Evolutionary conservation across 2,888 invertebrate genomes (phyloP).

Genomic region (Drosophila melanosoma): DNA sequence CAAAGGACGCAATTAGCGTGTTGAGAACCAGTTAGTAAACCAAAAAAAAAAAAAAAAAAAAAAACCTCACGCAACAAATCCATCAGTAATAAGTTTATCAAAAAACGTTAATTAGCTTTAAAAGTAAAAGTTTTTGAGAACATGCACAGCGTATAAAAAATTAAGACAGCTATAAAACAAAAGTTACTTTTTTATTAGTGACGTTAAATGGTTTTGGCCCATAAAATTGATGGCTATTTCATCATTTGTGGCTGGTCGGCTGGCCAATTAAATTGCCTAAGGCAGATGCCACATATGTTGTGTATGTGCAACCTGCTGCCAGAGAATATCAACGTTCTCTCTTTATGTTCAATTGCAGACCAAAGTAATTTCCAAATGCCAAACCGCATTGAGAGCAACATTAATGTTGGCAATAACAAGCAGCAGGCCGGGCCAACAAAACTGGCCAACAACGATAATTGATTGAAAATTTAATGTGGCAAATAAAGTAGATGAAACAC

Average conservation of each 20-base stretch:
- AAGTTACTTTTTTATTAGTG: neutral
- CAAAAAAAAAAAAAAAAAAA: neutral
- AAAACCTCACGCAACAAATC: neutral
- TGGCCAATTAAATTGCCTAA: neutral
- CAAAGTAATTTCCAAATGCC: constrained; percentile 35
- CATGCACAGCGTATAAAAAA: neutral
- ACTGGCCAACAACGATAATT: constrained; percentile 58
- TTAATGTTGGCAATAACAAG: constrained; percentile 1
- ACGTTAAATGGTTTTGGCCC: neutral
- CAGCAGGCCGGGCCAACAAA: constrained; percentile 21
- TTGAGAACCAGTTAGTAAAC: neutral
- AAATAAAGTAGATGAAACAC: constrained; percentile 4
- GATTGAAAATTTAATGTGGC: constrained; percentile 52
- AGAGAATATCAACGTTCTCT: constrained; percentile 6
- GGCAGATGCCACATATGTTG: constrained; percentile 31
- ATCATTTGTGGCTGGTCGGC: neutral
- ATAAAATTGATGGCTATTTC: no score
- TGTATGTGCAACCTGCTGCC: constrained; percentile 18
- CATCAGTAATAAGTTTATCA: neutral
- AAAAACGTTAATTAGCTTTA: neutral
- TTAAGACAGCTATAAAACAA: neutral
- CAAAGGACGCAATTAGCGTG: constrained; percentile 21
- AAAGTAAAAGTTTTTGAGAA: neutral
- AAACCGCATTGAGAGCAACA: constrained; percentile 16
- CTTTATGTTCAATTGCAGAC: constrained; percentile 18